phyloP scores from a whole-genome alignment of 2,113 vertebrate species.

The Upupa epops region DNA sequence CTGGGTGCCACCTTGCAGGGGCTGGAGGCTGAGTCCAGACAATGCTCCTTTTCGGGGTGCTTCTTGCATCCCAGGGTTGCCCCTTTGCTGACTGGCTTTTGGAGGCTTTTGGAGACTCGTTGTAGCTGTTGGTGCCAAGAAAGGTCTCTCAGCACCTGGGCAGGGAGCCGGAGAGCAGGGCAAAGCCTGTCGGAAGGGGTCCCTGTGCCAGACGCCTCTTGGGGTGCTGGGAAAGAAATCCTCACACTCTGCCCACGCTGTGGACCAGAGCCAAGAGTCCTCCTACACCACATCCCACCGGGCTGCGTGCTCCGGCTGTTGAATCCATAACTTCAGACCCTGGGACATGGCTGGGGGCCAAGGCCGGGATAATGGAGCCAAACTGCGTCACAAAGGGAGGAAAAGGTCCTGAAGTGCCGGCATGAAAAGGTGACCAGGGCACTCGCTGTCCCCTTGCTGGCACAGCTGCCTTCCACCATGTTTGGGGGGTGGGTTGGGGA shows the following conservation, averaged over 20 bases:
- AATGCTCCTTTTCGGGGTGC: not conserved
- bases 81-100: not conserved
- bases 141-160: not conserved
- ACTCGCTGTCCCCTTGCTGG: not conserved
- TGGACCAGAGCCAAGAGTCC: slow-evolving; percentile 43
- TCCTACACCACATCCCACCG: slow-evolving; percentile 20
- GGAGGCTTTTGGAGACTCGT: not conserved
- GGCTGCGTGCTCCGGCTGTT: slow-evolving; percentile 52
- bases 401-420: slow-evolving; percentile 50
- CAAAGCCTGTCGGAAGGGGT: not conserved
- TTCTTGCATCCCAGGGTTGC: not conserved
- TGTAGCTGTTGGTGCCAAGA: accelerated
- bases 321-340: slow-evolving; percentile 65
- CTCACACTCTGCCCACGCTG: slow-evolving; percentile 35
- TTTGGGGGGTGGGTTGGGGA: accelerated
- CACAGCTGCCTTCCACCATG: not conserved
- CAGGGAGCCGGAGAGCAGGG: not conserved
- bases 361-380: not conserved
- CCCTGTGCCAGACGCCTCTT: not conserved
- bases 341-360: slow-evolving; percentile 25
- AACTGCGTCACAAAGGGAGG: slow-evolving; percentile 67
- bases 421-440: slow-evolving; percentile 43
- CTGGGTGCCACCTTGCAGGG: not conserved
- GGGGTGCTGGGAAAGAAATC: slow-evolving; percentile 31
- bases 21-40: not conserved